These are phyloP conservation scores for Sapayoa aenigma DNA, from an alignment of 2,113 vertebrate species.

Conservation along the genomic window DNA sequence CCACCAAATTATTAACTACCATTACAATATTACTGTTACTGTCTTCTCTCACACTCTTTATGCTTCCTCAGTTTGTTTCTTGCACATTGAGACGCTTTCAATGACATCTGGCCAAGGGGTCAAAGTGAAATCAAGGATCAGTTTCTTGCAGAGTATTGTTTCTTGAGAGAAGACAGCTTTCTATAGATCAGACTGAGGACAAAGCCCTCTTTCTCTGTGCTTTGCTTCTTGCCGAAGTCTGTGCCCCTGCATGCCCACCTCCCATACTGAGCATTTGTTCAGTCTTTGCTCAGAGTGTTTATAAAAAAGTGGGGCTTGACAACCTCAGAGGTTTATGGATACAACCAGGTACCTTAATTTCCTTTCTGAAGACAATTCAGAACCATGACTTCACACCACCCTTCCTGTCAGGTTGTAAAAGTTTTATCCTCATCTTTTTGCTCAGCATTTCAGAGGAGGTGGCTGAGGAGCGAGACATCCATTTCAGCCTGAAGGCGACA, in stretches of 20 bases:
- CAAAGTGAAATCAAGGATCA: background rate
- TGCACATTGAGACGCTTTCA: background rate
- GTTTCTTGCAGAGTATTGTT: background rate
- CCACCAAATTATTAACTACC: background rate
- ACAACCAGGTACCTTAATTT: background rate
- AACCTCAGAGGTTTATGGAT: background rate
- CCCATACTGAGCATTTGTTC: background rate
- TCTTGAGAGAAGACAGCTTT: background rate
- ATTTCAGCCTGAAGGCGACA: background rate
- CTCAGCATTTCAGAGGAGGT: background rate
- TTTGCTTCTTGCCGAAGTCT: background rate
- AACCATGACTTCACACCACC: background rate
- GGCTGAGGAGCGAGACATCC: accelerated
- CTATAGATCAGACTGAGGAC: background rate
- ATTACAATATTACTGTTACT: background rate
- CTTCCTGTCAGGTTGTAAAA: background rate
- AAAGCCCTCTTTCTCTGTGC: background rate
- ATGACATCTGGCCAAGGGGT: background rate
- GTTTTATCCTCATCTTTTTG: background rate
- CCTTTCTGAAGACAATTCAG: background rate
- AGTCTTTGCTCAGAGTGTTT: background rate
- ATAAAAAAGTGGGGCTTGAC: background rate
- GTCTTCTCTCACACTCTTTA: background rate
- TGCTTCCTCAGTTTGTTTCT: background rate
- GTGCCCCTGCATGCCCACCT: background rate